Evolutionary conservation across 2,797 vertebrate species (phyloP).

Genomic region (Hyperoplus immaculatus): DNA sequence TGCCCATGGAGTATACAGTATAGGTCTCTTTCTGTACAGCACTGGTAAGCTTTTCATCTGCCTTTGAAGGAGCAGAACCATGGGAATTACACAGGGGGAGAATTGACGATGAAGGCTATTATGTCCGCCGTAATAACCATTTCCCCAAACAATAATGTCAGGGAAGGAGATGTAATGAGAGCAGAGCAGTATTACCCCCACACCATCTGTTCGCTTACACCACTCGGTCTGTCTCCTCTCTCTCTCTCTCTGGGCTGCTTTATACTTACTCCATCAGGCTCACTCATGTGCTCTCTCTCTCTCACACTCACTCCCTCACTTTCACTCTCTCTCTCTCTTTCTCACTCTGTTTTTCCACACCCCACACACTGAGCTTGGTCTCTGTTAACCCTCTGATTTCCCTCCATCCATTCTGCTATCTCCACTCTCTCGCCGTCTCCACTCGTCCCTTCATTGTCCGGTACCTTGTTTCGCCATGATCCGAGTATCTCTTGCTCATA

Average conservation of each 20-base stretch:
- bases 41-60: conserved; percentile 60
- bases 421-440: neutral
- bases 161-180: conserved; percentile 72
- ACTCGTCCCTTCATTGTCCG: neutral
- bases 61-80: conserved; percentile 69
- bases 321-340: conserved; percentile 26
- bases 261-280: conserved; percentile 53
- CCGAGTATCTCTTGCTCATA: neutral
- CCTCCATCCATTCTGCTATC: neutral
- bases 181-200: conserved; percentile 66
- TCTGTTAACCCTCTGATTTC: conserved; percentile 38
- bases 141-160: conserved; percentile 77
- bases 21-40: conserved; percentile 32
- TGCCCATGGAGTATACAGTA: neutral
- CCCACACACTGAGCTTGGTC: conserved; percentile 15
- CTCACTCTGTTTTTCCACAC: conserved; percentile 19
- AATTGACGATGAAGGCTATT: conserved; percentile 78
- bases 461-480: neutral
- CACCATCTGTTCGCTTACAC: conserved; percentile 68
- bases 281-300: conserved; percentile 36
- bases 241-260: conserved; percentile 35
- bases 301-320: conserved; percentile 38
- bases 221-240: conserved; percentile 34
- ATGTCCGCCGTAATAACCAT: conserved; percentile 77
- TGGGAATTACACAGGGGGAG: conserved; percentile 69